Conservation (phyloP, 1,140 invertebrate genomes). For the Cepaea nemoralis region DNA sequence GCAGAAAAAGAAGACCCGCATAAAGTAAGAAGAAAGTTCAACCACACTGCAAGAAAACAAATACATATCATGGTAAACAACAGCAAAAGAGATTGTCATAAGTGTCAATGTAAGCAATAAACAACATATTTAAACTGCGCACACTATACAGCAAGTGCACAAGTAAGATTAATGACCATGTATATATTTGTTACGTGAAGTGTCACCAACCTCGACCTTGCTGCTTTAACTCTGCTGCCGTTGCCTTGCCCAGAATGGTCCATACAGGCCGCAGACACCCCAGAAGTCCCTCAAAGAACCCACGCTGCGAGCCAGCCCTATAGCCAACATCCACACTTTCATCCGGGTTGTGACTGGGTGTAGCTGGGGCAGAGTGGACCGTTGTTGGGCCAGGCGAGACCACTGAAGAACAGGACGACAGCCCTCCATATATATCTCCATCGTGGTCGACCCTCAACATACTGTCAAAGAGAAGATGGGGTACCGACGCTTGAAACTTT, state of each 20-base stretch:
- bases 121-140: no score
- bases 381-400: constrained; percentile 57
- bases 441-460: constrained; percentile 68
- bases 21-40: no score
- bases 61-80: no score
- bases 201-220: constrained; percentile 55
- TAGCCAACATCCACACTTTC: constrained; percentile 60
- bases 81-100: no score
- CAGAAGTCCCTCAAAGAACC: constrained; percentile 86
- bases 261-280: constrained; percentile 89
- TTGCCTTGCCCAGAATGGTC: constrained; percentile 86
- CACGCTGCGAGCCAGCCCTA: constrained; percentile 61
- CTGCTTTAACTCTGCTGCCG: constrained; percentile 79
- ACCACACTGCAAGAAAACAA: no score
- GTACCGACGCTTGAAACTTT: no score
- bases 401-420: constrained; percentile 38
- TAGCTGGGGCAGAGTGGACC: constrained; percentile 61
- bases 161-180: no score
- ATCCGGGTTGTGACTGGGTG: constrained; percentile 54
- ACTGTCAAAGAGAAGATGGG: constrained; percentile 50
- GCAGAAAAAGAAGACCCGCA: no score
- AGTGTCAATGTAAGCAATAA: no score
- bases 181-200: no score
- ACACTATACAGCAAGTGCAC: no score
- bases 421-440: constrained; percentile 33